Conservation (phyloP, 2,888 invertebrate species). For the Ectobius pallidus region DNA sequence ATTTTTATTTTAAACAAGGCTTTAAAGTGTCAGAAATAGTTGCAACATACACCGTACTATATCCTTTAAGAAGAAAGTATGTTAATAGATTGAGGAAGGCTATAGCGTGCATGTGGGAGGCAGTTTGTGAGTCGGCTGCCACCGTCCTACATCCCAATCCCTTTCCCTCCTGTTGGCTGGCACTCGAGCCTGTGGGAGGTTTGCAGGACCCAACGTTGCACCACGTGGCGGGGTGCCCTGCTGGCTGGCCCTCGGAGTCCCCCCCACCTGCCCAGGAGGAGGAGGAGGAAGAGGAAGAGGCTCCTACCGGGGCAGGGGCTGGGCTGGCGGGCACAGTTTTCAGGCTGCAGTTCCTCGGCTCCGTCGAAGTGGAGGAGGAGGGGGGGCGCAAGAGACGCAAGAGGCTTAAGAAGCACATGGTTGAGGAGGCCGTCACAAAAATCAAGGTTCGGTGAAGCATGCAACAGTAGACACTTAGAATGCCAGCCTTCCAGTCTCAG, state of each 20-base stretch:
- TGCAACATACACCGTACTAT: too few relatives aligned
- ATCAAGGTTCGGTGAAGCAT: conserved; percentile 67
- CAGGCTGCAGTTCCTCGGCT: conserved; percentile 82
- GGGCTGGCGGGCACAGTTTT: conserved; percentile 72
- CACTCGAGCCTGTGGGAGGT: conserved; percentile 23
- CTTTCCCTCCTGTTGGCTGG: neutral
- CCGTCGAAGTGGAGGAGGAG: conserved; percentile 85
- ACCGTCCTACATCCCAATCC: too few relatives aligned
- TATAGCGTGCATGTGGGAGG: too few relatives aligned
- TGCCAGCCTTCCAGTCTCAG: too few relatives aligned
- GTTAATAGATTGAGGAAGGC: too few relatives aligned
- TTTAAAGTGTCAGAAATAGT: too few relatives aligned
- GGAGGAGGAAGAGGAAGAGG: conserved; percentile 33
- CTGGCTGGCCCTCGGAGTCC: conserved; percentile 17
- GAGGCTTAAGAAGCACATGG: conserved; percentile 86
- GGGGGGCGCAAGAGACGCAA: conserved; percentile 70
- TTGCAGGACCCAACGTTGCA: conserved; percentile 22
- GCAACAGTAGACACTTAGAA: too few relatives aligned
- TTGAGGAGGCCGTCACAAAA: conserved; percentile 85
- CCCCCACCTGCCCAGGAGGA: conserved; percentile 24
- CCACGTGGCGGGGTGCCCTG: conserved; percentile 27
- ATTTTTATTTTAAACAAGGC: too few relatives aligned
- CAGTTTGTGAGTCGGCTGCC: too few relatives aligned
- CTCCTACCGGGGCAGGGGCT: conserved; percentile 11
- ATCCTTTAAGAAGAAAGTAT: too few relatives aligned